Evolutionary conservation across 2,797 vertebrate genomes (phyloP).

Genomic region (Microchirus variegatus): DNA sequence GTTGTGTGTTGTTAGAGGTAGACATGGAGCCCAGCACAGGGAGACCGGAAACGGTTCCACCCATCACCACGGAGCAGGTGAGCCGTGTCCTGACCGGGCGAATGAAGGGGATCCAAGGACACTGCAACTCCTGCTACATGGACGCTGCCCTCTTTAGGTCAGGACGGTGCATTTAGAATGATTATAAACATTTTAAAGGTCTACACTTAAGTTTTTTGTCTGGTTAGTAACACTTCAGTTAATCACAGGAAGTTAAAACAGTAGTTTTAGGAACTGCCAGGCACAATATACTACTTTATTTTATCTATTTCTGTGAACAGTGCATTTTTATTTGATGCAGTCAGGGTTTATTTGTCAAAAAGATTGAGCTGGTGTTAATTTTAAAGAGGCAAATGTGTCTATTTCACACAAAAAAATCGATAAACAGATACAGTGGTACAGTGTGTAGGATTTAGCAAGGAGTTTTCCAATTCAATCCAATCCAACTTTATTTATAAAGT

Average conservation of each 20-base stretch:
- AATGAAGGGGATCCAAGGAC: constrained; percentile 92
- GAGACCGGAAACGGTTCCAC: constrained; percentile 71
- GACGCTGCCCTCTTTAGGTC: constrained; percentile 91
- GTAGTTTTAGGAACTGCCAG: too few species aligned
- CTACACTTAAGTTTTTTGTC: not conserved
- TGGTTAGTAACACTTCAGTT: not conserved
- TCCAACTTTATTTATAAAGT: too few species aligned
- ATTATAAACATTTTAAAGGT: not conserved
- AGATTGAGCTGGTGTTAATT: too few species aligned
- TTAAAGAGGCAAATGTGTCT: too few species aligned
- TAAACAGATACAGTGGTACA: too few species aligned
- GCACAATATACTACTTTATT: too few species aligned
- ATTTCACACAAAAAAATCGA: too few species aligned
- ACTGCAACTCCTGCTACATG: constrained; percentile 96
- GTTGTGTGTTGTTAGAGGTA: constrained; percentile 50
- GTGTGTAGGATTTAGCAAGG: too few species aligned
- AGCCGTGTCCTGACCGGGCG: constrained; percentile 76
- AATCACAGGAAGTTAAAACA: not conserved
- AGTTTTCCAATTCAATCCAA: too few species aligned
- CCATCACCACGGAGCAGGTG: constrained; percentile 77
- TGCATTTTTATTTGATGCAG: too few species aligned
- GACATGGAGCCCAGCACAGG: not conserved
- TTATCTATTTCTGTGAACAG: too few species aligned
- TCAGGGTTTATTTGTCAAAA: too few species aligned
- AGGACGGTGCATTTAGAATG: constrained; percentile 6